Conservation (phyloP, 2,888 invertebrate genomes). For the Blomia tropicalis region DNA sequence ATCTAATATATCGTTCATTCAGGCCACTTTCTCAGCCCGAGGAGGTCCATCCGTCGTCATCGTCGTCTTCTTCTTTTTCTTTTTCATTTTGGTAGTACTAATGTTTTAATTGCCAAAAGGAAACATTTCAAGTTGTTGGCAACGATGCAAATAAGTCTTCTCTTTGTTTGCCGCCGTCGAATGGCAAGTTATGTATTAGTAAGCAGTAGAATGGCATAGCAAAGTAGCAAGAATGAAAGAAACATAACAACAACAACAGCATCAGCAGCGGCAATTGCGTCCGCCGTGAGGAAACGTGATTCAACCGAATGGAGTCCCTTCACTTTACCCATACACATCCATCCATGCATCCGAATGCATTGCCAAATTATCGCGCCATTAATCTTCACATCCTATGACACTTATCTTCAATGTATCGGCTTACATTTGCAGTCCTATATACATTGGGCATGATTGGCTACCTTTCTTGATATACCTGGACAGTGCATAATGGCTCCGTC, state of each 20-base stretch:
- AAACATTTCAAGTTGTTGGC: no score
- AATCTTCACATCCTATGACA: slow-evolving; percentile 11
- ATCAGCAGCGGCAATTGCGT: no score
- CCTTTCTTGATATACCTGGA: neutral
- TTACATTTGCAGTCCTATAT: neutral
- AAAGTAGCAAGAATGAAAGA: neutral
- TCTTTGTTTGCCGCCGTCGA: neutral
- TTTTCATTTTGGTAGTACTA: neutral
- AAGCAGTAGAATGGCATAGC: neutral
- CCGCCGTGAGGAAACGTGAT: neutral
- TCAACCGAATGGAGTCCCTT: neutral
- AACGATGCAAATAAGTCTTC: slow-evolving; percentile 6
- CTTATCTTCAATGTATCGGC: slow-evolving; percentile 1
- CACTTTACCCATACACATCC: no score
- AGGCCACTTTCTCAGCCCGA: slow-evolving; percentile 7
- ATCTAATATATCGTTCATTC: slow-evolving; percentile 12
- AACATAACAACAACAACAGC: no score
- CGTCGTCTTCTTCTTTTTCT: no score
- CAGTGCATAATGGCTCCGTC: no score
- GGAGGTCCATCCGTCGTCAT: neutral
- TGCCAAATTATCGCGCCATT: slow-evolving; percentile 10
- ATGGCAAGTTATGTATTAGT: neutral
- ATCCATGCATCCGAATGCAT: neutral
- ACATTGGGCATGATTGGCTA: neutral
- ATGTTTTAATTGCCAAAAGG: slow-evolving; percentile 10